phyloP scores from a whole-genome alignment of 2,888 invertebrate species.

The Xylota sylvarum region DNA sequence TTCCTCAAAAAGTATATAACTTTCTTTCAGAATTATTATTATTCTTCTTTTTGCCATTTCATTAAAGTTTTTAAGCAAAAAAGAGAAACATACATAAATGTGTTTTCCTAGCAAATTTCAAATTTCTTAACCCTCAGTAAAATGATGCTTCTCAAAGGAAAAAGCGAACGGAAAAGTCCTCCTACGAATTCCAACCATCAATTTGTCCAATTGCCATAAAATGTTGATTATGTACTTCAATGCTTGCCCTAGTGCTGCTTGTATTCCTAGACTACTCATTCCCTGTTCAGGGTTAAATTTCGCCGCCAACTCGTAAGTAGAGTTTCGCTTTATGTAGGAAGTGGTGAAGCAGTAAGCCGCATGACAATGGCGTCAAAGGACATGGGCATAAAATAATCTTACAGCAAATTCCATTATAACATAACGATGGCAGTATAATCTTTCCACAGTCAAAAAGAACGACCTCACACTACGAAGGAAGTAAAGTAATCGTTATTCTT shows the following conservation, averaged over 20 bases:
- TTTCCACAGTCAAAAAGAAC: constrained; percentile 21
- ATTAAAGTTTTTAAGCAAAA: constrained; percentile 2
- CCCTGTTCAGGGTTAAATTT: constrained; percentile 40
- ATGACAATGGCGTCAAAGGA: constrained; percentile 48
- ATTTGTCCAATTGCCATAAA: constrained; percentile 54
- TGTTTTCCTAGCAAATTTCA: not conserved
- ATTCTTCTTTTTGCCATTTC: not conserved
- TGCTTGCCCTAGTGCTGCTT: constrained; percentile 28
- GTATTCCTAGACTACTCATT: constrained; percentile 39
- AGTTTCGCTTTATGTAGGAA: constrained; percentile 25
- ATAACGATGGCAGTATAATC: constrained; percentile 43
- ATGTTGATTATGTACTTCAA: constrained; percentile 45
- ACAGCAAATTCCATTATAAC: constrained; percentile 52
- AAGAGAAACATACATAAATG: constrained; percentile 17
- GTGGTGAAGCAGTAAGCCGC: constrained; percentile 26
- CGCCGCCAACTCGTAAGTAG: constrained; percentile 30
- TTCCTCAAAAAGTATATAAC: not conserved
- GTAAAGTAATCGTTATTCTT: constrained; percentile 30
- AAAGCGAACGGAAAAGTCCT: constrained; percentile 17
- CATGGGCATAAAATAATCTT: constrained; percentile 48
- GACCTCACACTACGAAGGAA: constrained; percentile 7
- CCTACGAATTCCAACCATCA: constrained; percentile 48
- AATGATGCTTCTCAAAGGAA: constrained; percentile 11
- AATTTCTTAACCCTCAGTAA: not conserved
- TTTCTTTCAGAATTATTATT: not conserved